A percentile compares a stretch with the other conserved stretches of the same genome.
phyloP scores from a whole-genome alignment of 2,797 vertebrate genomes.

The Pangasius mekongensis region DNA sequence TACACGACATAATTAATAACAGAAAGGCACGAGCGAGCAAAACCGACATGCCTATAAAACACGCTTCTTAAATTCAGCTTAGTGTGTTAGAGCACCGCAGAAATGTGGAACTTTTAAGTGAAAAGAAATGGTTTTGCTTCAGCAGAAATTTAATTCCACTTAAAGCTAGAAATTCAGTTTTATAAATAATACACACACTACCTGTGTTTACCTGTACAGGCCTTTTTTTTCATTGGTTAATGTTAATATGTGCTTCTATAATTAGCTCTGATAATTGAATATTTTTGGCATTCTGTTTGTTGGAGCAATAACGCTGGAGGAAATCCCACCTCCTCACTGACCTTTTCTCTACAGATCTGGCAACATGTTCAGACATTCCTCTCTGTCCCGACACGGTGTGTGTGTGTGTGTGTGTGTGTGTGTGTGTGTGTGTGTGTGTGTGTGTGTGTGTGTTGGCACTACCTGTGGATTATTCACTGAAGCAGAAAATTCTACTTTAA shows the following conservation, averaged over 20 bases:
- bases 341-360: slow-evolving; percentile 17
- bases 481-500: neutral
- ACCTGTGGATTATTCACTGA: neutral
- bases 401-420: neutral
- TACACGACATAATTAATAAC: neutral
- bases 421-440: neutral
- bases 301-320: neutral
- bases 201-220: neutral
- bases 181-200: neutral
- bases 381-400: neutral
- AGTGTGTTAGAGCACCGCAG: neutral
- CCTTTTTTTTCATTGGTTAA: neutral
- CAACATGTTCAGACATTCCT: slow-evolving; percentile 6
- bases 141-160: neutral
- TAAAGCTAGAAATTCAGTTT: neutral
- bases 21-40: neutral
- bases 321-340: neutral
- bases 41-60: neutral
- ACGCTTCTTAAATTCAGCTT: neutral
- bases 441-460: neutral
- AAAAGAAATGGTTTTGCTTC: neutral
- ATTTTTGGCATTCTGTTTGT: neutral
- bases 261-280: neutral
- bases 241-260: neutral
- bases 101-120: neutral